Conservation (phyloP, 2,888 invertebrate species). For the Thymelicus acteon region DNA sequence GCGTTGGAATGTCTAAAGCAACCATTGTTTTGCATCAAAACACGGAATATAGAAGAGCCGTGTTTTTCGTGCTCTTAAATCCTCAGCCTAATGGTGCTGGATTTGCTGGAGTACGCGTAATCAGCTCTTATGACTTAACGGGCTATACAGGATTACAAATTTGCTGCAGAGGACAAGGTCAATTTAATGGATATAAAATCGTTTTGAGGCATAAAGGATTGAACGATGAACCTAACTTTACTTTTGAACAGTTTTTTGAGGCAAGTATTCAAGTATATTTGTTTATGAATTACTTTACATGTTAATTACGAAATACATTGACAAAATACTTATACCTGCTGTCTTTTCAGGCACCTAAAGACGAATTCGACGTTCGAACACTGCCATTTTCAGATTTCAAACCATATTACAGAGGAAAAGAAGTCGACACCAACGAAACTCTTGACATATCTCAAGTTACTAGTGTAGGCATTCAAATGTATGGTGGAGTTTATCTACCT, state of each 20-base stretch:
- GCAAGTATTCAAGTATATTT: conserved; percentile 60
- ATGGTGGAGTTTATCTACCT: conserved; percentile 87
- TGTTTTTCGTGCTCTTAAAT: conserved; percentile 87
- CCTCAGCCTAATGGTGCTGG: conserved; percentile 88
- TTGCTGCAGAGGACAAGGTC: conserved; percentile 85
- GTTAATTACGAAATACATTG: too few species aligned
- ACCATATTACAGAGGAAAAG: conserved; percentile 86
- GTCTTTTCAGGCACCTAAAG: conserved; percentile 76
- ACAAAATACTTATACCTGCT: too few species aligned
- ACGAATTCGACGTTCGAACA: conserved; percentile 78
- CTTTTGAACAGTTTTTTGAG: conserved; percentile 86
- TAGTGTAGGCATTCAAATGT: conserved; percentile 86
- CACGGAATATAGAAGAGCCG: conserved; percentile 83
- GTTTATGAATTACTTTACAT: too few species aligned
- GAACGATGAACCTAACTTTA: conserved; percentile 83
- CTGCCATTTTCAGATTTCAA: conserved; percentile 85
- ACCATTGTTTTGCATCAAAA: conserved; percentile 85
- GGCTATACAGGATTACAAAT: conserved; percentile 78
- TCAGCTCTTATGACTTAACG: conserved; percentile 77
- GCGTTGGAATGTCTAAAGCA: conserved; percentile 88
- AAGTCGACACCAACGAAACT: conserved; percentile 83
- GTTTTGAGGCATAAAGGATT: conserved; percentile 84
- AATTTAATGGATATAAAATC: conserved; percentile 85
- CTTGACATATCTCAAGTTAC: conserved; percentile 84
- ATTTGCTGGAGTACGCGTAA: conserved; percentile 85